A percentile compares a stretch with the other conserved stretches of the same genome.
Evolutionary conservation across 2,888 invertebrate species (phyloP).

Genomic region (Tetragonisca angustula): DNA sequence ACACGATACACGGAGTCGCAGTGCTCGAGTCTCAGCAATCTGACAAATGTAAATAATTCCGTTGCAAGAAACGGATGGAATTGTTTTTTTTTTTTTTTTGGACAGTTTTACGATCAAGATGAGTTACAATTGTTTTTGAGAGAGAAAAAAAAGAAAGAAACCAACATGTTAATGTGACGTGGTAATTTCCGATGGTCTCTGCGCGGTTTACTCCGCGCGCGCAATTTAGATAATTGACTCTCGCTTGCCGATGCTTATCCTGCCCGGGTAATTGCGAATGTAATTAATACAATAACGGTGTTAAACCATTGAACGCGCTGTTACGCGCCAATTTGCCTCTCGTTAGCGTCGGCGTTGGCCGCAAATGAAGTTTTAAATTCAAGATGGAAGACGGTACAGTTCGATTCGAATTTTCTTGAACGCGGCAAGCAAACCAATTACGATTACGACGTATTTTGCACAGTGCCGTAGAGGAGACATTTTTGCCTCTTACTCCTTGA

Average conservation of each 20-base stretch:
- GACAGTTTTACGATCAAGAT: slow-evolving; percentile 16
- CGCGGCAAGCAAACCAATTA: not conserved
- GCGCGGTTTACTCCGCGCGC: not conserved
- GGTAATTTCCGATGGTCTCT: not conserved
- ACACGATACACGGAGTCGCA: too few species aligned
- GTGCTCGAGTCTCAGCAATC: not conserved
- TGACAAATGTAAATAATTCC: not conserved
- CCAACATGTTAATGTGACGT: not conserved
- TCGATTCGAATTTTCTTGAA: not conserved
- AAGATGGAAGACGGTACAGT: not conserved
- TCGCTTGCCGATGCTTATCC: not conserved
- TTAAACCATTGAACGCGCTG: not conserved
- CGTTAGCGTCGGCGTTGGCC: not conserved
- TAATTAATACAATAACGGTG: slow-evolving; percentile 26
- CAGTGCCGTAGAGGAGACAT: not conserved
- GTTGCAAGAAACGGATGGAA: not conserved
- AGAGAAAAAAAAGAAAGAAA: not conserved
- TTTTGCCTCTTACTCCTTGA: not conserved
- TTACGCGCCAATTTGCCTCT: not conserved
- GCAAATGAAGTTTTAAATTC: slow-evolving; percentile 8
- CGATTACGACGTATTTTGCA: not conserved
- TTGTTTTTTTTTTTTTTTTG: too few species aligned
- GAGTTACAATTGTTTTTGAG: not conserved
- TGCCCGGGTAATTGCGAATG: slow-evolving; percentile 16
- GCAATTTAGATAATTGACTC: slow-evolving; percentile 22